Evolutionary conservation across 2,113 vertebrate species (phyloP).

Genomic region (Campylomormyrus tamandua): DNA sequence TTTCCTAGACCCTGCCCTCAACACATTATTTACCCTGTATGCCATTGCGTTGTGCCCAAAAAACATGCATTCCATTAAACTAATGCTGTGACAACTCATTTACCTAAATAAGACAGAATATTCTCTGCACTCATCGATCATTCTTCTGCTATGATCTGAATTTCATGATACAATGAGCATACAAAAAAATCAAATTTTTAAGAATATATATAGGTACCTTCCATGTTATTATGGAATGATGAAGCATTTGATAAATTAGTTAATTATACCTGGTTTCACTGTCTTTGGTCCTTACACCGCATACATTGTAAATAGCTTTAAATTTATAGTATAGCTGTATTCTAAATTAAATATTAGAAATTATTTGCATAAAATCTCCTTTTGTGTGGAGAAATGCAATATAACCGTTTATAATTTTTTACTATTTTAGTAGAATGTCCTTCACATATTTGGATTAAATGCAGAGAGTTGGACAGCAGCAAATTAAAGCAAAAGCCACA

Average conservation of each 20-base stretch:
- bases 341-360: background rate
- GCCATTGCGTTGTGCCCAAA: background rate
- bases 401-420: background rate
- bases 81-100: background rate
- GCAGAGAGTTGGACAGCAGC: background rate
- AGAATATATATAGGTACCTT: background rate
- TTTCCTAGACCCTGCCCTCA: background rate
- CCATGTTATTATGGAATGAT: background rate
- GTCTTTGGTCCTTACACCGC: background rate
- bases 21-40: background rate
- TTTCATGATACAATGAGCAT: background rate
- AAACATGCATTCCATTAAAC: background rate
- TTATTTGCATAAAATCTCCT: background rate
- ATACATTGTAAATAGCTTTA: background rate
- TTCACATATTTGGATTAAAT: background rate
- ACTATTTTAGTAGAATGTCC: background rate
- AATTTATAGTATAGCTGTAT: background rate
- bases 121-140: background rate
- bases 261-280: background rate
- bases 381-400: background rate
- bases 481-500: background rate
- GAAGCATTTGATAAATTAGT: background rate
- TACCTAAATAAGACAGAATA: constrained; percentile 1
- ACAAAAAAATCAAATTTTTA: background rate
- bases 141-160: background rate